Percentiles rank a stretch among this genome's conserved stretches.
phyloP scores from a whole-genome alignment of 1,140 invertebrate species.

The Bombus picipes region DNA sequence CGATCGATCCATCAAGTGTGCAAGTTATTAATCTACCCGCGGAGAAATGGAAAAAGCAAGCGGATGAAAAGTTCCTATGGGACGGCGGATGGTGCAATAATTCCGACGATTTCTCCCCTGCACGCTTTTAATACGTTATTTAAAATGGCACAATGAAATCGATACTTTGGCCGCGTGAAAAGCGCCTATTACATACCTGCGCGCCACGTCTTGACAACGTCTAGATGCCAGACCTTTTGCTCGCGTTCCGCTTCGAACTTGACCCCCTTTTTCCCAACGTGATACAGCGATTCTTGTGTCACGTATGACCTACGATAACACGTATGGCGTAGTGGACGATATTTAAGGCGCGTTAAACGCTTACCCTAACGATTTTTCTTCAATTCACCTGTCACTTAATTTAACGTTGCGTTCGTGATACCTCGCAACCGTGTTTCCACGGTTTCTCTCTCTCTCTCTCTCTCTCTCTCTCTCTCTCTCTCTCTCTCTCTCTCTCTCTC shows the following conservation, averaged over 20 bases:
- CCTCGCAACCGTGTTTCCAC: background rate
- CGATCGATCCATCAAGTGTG: background rate
- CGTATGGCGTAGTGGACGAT: background rate
- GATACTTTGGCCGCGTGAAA: slow-evolving; percentile 33
- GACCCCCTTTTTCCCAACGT: slow-evolving; percentile 58
- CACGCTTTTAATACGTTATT: slow-evolving; percentile 34
- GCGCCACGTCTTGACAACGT: slow-evolving; percentile 29
- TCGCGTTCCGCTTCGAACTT: slow-evolving; percentile 70
- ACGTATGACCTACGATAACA: slow-evolving; percentile 41
- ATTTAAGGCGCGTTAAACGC: slow-evolving; percentile 10
- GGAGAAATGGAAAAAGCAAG: too few species aligned
- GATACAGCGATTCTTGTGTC: slow-evolving; percentile 41
- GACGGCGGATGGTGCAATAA: background rate
- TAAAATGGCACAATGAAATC: slow-evolving; percentile 25
- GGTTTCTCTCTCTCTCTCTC: background rate
- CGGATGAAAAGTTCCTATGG: too few species aligned
- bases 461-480: rapidly evolving
- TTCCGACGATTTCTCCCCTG: background rate
- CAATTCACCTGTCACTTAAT: background rate
- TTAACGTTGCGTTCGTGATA: background rate
- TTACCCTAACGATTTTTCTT: background rate
- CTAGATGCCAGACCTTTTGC: slow-evolving; percentile 31
- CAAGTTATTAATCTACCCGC: background rate
- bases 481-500: background rate
- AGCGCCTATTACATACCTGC: slow-evolving; percentile 24